Conservation (phyloP, 1,140 invertebrate species). For the Batillaria attramentaria region DNA sequence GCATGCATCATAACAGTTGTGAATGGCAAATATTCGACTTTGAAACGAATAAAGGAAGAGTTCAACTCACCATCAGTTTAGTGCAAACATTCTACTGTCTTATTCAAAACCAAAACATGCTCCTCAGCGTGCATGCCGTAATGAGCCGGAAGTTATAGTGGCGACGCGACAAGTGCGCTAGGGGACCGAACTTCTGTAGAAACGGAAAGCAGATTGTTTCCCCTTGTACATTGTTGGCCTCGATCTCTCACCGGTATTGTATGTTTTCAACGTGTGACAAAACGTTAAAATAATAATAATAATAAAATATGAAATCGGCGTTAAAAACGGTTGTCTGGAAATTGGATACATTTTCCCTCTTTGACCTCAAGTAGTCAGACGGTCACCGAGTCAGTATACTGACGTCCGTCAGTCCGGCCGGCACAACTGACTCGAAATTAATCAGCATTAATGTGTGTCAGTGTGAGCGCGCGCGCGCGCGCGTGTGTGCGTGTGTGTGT, state of each 20-base stretch:
- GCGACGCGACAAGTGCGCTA: conserved; percentile 7
- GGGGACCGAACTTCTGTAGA: neutral
- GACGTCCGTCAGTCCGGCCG: neutral
- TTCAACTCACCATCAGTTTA: neutral
- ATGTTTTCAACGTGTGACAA: neutral
- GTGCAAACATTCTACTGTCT: neutral
- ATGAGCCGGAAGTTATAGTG: conserved; percentile 33
- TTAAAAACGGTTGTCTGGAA: neutral
- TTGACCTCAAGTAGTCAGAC: neutral
- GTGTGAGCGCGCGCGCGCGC: neutral
- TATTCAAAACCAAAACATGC: conserved; percentile 1
- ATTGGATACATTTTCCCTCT: neutral
- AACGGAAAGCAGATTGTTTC: neutral
- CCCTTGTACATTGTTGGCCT: neutral
- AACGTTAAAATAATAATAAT: neutral
- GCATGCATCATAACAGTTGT: neutral
- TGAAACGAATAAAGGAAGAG: neutral
- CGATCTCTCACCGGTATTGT: neutral
- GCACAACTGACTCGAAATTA: neutral
- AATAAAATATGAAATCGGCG: neutral
- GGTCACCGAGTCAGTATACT: too few relatives aligned
- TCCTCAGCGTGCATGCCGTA: conserved; percentile 27
- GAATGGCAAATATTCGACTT: neutral
- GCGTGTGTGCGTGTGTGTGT: neutral
- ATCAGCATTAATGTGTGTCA: neutral